Percentiles rank a stretch among this genome's conserved stretches.
These are phyloP conservation scores for Ellobius talpinus DNA, from an alignment of 2,113 vertebrate species.

Conservation along the genomic window DNA sequence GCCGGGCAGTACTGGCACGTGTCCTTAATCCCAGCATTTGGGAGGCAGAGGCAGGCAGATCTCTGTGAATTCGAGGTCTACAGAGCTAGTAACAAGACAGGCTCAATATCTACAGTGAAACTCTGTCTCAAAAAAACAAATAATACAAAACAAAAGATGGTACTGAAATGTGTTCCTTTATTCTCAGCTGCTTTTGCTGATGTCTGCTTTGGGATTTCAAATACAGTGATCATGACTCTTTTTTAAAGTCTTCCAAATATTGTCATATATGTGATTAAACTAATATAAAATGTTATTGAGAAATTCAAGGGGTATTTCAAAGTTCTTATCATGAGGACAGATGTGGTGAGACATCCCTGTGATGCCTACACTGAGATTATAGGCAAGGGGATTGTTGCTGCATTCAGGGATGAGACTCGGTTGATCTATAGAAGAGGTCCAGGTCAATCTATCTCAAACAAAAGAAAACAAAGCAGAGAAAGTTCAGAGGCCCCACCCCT, in stretches of 20 bases:
- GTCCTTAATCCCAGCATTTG: no score
- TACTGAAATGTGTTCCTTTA: neutral
- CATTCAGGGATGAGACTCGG: neutral
- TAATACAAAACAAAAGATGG: neutral
- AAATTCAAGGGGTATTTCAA: neutral
- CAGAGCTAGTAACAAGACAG: no score
- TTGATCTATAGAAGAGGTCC: neutral
- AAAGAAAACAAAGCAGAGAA: neutral
- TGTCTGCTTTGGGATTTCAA: conserved; percentile 30
- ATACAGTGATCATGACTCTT: conserved; percentile 28
- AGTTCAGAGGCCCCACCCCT: neutral
- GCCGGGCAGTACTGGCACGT: rapidly evolving
- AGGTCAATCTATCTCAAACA: neutral
- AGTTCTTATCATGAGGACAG: neutral
- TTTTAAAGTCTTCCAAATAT: neutral
- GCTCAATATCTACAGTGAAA: no score
- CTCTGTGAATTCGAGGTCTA: no score
- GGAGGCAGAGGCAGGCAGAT: no score
- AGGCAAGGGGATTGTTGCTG: neutral
- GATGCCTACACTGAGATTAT: neutral
- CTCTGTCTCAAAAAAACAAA: no score
- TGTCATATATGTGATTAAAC: conserved; percentile 12
- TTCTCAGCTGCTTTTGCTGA: neutral
- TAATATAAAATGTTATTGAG: neutral
- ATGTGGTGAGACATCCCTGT: neutral